Evolutionary conservation across 1,140 invertebrate genomes (phyloP), one percentile per base, ranked within the genome.

Genomic region (Philopotamus ludificatus): DNA sequence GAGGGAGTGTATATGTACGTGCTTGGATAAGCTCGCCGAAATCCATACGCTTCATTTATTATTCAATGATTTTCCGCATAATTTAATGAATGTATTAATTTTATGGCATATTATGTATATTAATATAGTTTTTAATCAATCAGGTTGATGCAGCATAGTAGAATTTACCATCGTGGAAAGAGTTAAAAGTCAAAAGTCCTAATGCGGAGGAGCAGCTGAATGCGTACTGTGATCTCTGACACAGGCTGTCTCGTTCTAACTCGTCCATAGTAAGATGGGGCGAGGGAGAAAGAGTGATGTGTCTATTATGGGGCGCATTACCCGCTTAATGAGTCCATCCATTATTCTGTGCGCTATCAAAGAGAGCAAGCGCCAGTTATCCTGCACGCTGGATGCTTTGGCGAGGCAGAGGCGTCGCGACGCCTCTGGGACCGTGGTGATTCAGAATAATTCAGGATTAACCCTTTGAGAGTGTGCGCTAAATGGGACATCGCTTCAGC

Each of bases 281-380:
- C 21, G 47, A 63, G 34, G 41, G 66, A 53, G 60, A 58, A 39
- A 41, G 42, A 60, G 23, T 22, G 20, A 20, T 12, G 25, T 18
- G 25, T 34, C 57, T 55, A 42, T 62, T 65, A 50, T 41, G 42
- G 50, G 44, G 51, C 57, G 58, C 67, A 60, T 61, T 68, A 68
- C 42, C 39, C 53, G 67, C 64, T 63, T 68, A 68, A 68, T 68
- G 67, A 68, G 67, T 54, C 67, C 58, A 68, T 68, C 62, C 57
- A 68, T 68, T 65, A 68, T 65, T 62, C 67, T 54, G 53, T 55
- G 41, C 44, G 57, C 42, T 41, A 47, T 60, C 57, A 60, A 60
- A 60, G 57, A 47, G 57, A 47, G 44, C 12, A 60, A 47, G 44
- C 12, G 47, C n/a, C 22, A 20, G 54, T 57, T 57, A 41, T 57